Conservation (phyloP, 2,888 invertebrate species). For the Dryococelus australis region DNA sequence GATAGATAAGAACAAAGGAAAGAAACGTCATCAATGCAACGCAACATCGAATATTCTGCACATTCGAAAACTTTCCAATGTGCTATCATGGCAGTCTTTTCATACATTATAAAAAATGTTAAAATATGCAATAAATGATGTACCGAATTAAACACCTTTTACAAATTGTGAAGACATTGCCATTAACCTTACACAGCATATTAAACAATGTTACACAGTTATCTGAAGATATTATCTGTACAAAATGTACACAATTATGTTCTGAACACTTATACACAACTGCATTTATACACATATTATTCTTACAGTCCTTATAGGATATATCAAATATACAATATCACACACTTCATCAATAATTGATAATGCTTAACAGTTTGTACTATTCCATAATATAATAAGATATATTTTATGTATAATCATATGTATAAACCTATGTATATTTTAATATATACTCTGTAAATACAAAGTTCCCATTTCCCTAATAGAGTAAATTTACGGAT, state of each 20-base stretch:
- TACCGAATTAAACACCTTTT: slow-evolving; percentile 36
- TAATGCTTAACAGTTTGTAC: slow-evolving; percentile 43
- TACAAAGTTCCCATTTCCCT: slow-evolving; percentile 43
- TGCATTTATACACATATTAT: slow-evolving; percentile 33
- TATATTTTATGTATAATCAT: slow-evolving; percentile 38
- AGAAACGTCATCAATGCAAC: slow-evolving; percentile 32
- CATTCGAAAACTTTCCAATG: slow-evolving; percentile 33
- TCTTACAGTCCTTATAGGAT: slow-evolving; percentile 1
- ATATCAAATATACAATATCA: slow-evolving; percentile 27
- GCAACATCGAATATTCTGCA: slow-evolving; percentile 30
- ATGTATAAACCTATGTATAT: slow-evolving; percentile 45
- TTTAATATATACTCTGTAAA: slow-evolving; percentile 41
- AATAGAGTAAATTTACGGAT: slow-evolving; percentile 20
- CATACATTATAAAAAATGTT: slow-evolving; percentile 37
- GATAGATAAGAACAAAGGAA: slow-evolving; percentile 30
- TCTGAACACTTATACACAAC: slow-evolving; percentile 23
- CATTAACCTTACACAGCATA: slow-evolving; percentile 38
- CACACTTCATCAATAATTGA: slow-evolving; percentile 30
- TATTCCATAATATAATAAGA: slow-evolving; percentile 42
- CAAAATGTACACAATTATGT: slow-evolving; percentile 43
- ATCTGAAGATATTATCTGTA: slow-evolving; percentile 42
- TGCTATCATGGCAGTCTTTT: slow-evolving; percentile 41
- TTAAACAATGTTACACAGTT: slow-evolving; percentile 40
- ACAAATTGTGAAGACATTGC: slow-evolving; percentile 34
- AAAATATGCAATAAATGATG: slow-evolving; percentile 37